Evolutionary conservation across 53 echinoderm and acorn worm species (phyloP), one percentile per base, ranked within the genome.

Genomic region (Luidia sarsii): DNA sequence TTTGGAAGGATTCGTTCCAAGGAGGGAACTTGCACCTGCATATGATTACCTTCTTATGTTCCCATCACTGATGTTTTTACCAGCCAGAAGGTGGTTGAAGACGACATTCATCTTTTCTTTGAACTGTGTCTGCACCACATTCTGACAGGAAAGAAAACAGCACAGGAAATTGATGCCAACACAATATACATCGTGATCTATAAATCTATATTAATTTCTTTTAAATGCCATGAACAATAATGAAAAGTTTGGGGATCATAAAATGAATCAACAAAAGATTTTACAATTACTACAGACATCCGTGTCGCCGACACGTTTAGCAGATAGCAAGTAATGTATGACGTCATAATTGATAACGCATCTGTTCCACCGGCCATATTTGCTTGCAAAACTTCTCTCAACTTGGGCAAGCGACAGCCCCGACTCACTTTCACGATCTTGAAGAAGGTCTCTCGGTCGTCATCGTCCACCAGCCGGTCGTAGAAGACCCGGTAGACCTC

Each of bases 401-500:
- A n/a, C n/a, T n/a, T n/a, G 21, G 2, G 41, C 8, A 60, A 25
- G 60, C 21, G 10, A 30, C 38, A n/a, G 33, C 30, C 14, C 50
- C 8, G 7, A 33, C 82, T 37, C 48, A 95, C 95, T 88, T 95
- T 95, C 48, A 95, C 88, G 39, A 95, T 89, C 49, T 73, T 90
- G 65, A 90, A 95, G 82, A 95, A 95, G 0, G 72, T 90, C 51
- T 90, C 68, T 39, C 92, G 56, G 51, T 95, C 95, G 9, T 89
- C 86, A 20, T 95, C 95, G 50, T 95, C 92, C 14, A 95, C 95
- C 62, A 95, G 85, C 64, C 95, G 85, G 65, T 95, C 95, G 57
- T 95, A 95, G 87, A 95, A 95, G 82, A 92, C 95, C 30, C 95
- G 68, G 71, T 95, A 95, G 63, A 95, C 95, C 57, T 95, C 92